phyloP scores from a whole-genome alignment of 2,888 invertebrate species.

The Sussaba pulchella region DNA sequence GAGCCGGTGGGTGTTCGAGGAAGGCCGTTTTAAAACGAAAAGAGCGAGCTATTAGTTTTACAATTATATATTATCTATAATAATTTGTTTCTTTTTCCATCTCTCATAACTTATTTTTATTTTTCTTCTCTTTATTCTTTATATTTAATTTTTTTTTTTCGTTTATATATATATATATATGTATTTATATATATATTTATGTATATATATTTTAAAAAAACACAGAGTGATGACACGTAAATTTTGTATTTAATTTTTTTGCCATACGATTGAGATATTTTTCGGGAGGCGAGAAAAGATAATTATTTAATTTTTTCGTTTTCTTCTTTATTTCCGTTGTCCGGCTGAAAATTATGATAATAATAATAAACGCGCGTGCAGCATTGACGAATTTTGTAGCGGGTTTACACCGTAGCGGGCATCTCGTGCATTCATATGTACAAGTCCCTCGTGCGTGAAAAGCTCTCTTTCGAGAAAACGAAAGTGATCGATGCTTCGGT shows the following conservation, averaged over 20 bases:
- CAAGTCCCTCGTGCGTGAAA: slow-evolving; percentile 61
- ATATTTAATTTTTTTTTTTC: slow-evolving; percentile 68
- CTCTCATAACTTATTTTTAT: slow-evolving; percentile 77
- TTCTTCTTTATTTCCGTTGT: slow-evolving; percentile 15
- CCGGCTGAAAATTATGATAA: slow-evolving; percentile 37
- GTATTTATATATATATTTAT: slow-evolving; percentile 52
- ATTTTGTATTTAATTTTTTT: slow-evolving; percentile 53
- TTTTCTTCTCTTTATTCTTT: slow-evolving; percentile 67
- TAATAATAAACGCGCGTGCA: slow-evolving; percentile 39
- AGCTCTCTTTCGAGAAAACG: slow-evolving; percentile 29
- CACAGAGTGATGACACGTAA: slow-evolving; percentile 78
- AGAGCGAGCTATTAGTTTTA: slow-evolving; percentile 75
- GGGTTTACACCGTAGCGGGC: slow-evolving; percentile 48
- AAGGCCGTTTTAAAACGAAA: slow-evolving; percentile 75
- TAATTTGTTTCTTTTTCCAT: slow-evolving; percentile 74
- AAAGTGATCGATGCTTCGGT: slow-evolving; percentile 23
- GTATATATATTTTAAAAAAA: slow-evolving; percentile 80
- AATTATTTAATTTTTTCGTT: neutral
- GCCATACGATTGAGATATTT: slow-evolving; percentile 30
- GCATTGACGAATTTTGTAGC: slow-evolving; percentile 19
- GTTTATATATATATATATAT: slow-evolving; percentile 67
- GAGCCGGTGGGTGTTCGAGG: slow-evolving; percentile 60
- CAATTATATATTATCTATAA: slow-evolving; percentile 82
- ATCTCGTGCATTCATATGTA: slow-evolving; percentile 66
- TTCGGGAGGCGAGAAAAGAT: slow-evolving; percentile 25